Conservation (phyloP, 1,140 invertebrate genomes). For the Drosophila neocordata region DNA sequence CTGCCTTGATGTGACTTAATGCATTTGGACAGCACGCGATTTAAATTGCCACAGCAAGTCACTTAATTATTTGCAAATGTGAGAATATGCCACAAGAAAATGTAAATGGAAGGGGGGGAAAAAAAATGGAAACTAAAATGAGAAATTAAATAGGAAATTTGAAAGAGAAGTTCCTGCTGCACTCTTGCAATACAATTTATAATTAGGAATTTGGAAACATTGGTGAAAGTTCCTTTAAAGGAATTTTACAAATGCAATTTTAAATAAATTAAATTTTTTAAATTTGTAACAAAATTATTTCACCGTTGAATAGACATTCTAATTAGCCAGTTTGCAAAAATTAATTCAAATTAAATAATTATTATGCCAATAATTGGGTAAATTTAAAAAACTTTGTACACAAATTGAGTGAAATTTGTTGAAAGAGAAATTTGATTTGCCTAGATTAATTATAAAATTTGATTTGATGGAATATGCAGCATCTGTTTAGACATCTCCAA, state of each 20-base stretch:
- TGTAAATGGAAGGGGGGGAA: background rate
- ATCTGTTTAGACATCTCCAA: background rate
- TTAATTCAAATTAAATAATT: no score
- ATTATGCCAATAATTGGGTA: no score
- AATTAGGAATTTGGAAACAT: no score
- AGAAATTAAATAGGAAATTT: background rate
- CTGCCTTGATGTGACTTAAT: constrained; percentile 67
- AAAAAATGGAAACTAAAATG: background rate
- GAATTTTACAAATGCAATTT: no score
- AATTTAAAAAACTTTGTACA: no score
- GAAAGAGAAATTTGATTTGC: background rate
- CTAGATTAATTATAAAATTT: constrained; percentile 10
- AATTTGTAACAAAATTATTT: no score
- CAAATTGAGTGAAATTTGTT: background rate
- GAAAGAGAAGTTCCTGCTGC: no score
- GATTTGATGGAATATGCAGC: constrained; percentile 8
- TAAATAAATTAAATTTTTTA: no score
- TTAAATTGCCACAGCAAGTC: constrained; percentile 52
- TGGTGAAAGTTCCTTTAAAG: no score
- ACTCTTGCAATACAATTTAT: no score
- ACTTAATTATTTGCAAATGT: constrained; percentile 80
- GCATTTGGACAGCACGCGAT: constrained; percentile 67
- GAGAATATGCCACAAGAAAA: constrained; percentile 27
- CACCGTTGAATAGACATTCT: no score
- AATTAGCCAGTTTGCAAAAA: no score